Evolutionary conservation across 2,797 vertebrate genomes (phyloP), one percentile per base, ranked within the genome.

Genomic region (Notolepis coatsorum): DNA sequence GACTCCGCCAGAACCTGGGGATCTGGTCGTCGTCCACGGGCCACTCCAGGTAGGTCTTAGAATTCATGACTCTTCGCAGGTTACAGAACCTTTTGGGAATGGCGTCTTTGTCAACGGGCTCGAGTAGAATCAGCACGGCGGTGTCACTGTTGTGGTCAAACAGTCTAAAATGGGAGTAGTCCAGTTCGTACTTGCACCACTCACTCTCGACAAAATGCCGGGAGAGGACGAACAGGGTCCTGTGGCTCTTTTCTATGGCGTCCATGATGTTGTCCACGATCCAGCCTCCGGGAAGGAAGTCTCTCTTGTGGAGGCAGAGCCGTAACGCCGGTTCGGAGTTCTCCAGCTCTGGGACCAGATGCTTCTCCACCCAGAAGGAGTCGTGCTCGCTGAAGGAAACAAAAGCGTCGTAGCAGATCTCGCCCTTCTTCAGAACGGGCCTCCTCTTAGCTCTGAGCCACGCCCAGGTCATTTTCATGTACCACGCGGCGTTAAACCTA

Each of bases 151-250:
- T 93, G 66, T 92, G 91, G 3, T 93, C 90, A 23, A 95, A 94
- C 73, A 94, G 81, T 20, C 94, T 91, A 42, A 95, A 95, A 37
- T 95, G 94, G 0, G 92, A 93, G 85, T 94, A 95, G 70, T 94
- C 93, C 65, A 95, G 85, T 56, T 95, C 92, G 0, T 95, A 95
- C 15, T 92, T 94, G 83, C 94, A 95, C 94, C 93, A 95, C 56
- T 95, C 93, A 0, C 94, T 95, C 56, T 30, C 84, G 55, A 95
- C 91, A 38, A 95, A 95, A 79, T 93, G 86, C 62, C 89, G 84
- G 0, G 93, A 95, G 2, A 95, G 85, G 73, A 95, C 84, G 38
- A 95, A 95, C 28, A 95, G 76, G 0, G 93, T 93, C 8, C 92
- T 92, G 71, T 71, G 89, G 71, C 95, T 95, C 77, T 88, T 93